These are phyloP conservation scores for Aquatica leii DNA, from an alignment of 2,888 invertebrate genomes.

Conservation along the genomic window DNA sequence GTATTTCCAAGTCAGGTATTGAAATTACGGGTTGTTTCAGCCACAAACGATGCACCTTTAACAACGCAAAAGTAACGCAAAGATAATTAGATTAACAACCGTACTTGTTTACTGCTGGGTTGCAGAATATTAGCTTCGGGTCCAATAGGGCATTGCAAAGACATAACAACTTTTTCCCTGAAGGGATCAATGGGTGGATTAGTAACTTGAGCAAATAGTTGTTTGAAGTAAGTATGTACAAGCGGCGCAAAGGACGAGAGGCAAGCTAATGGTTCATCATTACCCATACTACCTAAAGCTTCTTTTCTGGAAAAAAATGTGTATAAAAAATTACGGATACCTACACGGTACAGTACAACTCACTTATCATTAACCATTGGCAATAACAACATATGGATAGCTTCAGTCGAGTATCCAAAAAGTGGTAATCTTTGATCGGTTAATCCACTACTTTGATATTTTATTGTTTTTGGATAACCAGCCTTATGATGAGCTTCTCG, in stretches of 20 bases:
- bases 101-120: conserved; percentile 82
- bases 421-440: conserved; percentile 86
- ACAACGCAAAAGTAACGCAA: neutral
- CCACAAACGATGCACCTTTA: conserved; percentile 81
- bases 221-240: conserved; percentile 97
- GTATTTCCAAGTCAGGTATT: conserved; percentile 85
- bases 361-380: conserved; percentile 91
- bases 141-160: conserved; percentile 95
- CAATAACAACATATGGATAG: conserved; percentile 89
- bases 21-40: conserved; percentile 94
- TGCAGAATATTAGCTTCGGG: conserved; percentile 94
- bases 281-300: conserved; percentile 99
- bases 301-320: conserved; percentile 79
- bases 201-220: conserved; percentile 98
- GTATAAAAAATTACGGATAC: too few relatives aligned
- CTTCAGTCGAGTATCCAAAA: conserved; percentile 95
- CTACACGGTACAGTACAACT: conserved; percentile 30
- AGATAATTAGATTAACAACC: conserved; percentile 6
- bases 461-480: conserved; percentile 54
- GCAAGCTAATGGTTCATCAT: conserved; percentile 97
- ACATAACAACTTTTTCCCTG: conserved; percentile 98
- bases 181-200: conserved; percentile 99
- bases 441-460: conserved; percentile 65
- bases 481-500: conserved; percentile 68
- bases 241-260: conserved; percentile 94